Base-by-base conservation (phyloP, 2,888 invertebrate genomes). In the Cotesia congregata region DNA sequence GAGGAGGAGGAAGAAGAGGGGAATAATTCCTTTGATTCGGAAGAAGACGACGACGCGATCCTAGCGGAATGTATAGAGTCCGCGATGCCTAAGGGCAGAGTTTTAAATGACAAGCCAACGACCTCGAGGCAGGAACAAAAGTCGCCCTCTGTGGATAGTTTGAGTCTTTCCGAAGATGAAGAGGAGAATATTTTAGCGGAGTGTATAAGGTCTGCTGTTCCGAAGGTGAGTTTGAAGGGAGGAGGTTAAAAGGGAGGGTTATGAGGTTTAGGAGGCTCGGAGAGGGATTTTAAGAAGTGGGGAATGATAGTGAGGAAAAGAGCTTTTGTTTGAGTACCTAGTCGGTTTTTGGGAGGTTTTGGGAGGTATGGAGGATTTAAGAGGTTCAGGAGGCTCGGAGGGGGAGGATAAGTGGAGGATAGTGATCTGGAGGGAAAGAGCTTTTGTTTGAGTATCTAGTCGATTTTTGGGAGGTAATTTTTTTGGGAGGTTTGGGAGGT, bases 41-140 rank as follows among this genome's bases (percentile, higher is more conserved):
- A 93, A 78, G 92, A 92, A 81, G 92, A 93, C 64, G 91, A 92
- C 7, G 91, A 92, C 9, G 92, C 93, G 78, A 90, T 94, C 79
- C 87, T 94, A 1, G 93, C 93, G 41, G 93, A 93, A 86, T 94
- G 92, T 82, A 93, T 93, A 82, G 91, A 92, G 85, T 92, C 92
- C 65, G 93, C 93, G 5, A 93, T 93, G 87, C 93, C 92, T 7
- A 92, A 93, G 91, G 73, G 65, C 7, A 72, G 77, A 2, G 39
- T 75, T 40, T 15, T 74, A 12, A 62, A 70, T 6, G 30, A 67
- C 9, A 81, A 79, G 69, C 40, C 77, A 7, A 75, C 80, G 17
- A 40, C 74, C 1, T 75, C 83, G 41, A 77, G 77, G 69, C 79
- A 80, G 60, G 69, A 69, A 38, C 40, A 59, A 1, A 81, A 80